Base-by-base conservation (phyloP, 64 coral and sea anemone species). In the Pocillopora verrucosa region DNA sequence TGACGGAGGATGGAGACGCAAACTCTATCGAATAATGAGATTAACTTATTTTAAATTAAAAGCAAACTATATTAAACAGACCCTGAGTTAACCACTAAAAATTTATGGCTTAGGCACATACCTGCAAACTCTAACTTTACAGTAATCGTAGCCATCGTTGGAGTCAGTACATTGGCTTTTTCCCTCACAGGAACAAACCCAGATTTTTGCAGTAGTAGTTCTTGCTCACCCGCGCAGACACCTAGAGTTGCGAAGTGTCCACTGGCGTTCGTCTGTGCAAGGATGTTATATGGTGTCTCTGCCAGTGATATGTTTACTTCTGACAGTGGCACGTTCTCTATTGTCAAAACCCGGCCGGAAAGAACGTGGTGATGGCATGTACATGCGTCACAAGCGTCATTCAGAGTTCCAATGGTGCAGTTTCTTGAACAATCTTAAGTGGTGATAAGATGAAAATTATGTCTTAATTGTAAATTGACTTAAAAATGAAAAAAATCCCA, bases 231-330 rank as follows among this genome's bases (percentile, higher is more conserved):
- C 78, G 87, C 87, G 45, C 87, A 88, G 14, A 88, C 87, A 24
- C 59, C 59, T 22, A 60, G 14, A 10, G 87, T 35, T 0, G 59
- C 45, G 34, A 88, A 88, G 10, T 51, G 51, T 4, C 87, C 87
- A 36, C 74, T 88, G 74, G 20, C 34, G 24, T 88, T 65, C 24
- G 87, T 88, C 24, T 88, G 24, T 0, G 75, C 60, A 16, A 88
- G 61, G 65, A 77, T 35, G 0, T 65, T 88, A 22, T 88, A 88
- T 1, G 87, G 87, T 78, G 87, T 88, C 11, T 78, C 59, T 78
- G 59, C 73, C 11, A 88, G 63, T 5, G 87, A 77, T 61, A 88
- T 22, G 3, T 88, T 78, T 1, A 26, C 87, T 19, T 65, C 73
- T 41, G 74, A 20, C 30, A 88, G 4, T 24, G 87, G 87, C 12